Evolutionary conservation across 2,797 vertebrate species (phyloP), one percentile per base, ranked within the genome.

Genomic region (Arrhamphus sclerolepis): DNA sequence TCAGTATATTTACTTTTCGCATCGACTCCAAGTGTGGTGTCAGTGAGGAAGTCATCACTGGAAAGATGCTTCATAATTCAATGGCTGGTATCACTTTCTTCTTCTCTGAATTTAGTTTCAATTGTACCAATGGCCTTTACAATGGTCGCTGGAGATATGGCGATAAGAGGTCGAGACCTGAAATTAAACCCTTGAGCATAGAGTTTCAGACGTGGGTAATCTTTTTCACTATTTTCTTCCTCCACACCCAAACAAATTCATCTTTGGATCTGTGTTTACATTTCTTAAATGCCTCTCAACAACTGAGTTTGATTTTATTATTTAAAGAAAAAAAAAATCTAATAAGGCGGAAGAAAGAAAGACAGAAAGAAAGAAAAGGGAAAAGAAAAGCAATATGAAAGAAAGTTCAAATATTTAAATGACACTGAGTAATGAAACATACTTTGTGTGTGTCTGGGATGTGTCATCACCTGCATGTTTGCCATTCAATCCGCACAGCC

Each of bases 381-480:
- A 57, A 38, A 65, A 20, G 55, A n/a, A 62, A 46, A 56, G 31
- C 7, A 56, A 65, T 24, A 61, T 55, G 34, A 73, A 47, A 69
- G 68, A 76, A 60, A 63, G 77, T 78, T 62, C 5, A 54, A 81
- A 76, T 83, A 69, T 68, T 69, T 51, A 81, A 79, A 74, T 80
- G 83, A 46, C 84, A 72, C 64, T 87, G 82, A 88, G 79, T 85
- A 90, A 91, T 87, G 89, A 75, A 82, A 79, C 82, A 84, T 89
- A 89, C 86, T 90, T 89, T 91, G 80, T 90, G 75, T 77, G 75
- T 49, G 79, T 67, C 19, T 71, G 63, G 87, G 81, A 86, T 87
- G 78, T 92, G 90, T 92, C 89, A 92, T 93, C 91, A 87, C 89
- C 86, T 89, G 89, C 85, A 86, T 91, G 89, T 92, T 90, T 87